A percentile compares a stretch with the other conserved stretches of the same genome.
phyloP scores from a whole-genome alignment of 2,888 invertebrate genomes.

The Slavum lentiscoides region DNA sequence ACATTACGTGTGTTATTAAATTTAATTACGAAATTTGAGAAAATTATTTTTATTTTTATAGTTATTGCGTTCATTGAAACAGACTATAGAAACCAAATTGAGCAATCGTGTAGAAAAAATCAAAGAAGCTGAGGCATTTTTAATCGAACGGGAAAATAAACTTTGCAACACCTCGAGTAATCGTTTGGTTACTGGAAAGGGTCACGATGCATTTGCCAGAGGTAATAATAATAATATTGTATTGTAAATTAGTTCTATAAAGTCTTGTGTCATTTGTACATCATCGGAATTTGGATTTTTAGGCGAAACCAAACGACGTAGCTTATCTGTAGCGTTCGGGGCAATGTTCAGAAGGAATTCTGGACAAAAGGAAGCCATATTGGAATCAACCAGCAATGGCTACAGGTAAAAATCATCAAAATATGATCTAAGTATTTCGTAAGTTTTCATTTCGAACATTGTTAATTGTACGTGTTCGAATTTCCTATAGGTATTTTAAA shows the following conservation, averaged over 20 bases:
- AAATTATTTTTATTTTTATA: conserved; percentile 58
- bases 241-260: background rate
- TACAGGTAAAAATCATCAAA: conserved; percentile 20
- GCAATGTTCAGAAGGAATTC: conserved; percentile 73
- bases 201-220: conserved; percentile 45
- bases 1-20: background rate
- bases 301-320: conserved; percentile 68
- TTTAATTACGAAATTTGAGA: background rate
- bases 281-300: background rate
- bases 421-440: background rate
- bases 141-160: conserved; percentile 78
- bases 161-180: conserved; percentile 61
- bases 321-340: conserved; percentile 74
- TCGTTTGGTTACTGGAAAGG: conserved; percentile 11
- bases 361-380: conserved; percentile 45
- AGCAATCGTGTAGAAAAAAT: conserved; percentile 69
- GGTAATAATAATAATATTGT: conserved; percentile 22
- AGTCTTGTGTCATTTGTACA: background rate
- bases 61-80: conserved; percentile 79
- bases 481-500: conserved; percentile 58
- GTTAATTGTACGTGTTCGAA: background rate
- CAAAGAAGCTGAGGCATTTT: conserved; percentile 76
- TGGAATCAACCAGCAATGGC: conserved; percentile 53
- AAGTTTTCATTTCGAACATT: background rate
- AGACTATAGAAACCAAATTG: conserved; percentile 76